Percentiles rank a stretch among this genome's conserved stretches.
phyloP scores from a whole-genome alignment of 2,888 invertebrate species.

The Oasisia sp. region DNA sequence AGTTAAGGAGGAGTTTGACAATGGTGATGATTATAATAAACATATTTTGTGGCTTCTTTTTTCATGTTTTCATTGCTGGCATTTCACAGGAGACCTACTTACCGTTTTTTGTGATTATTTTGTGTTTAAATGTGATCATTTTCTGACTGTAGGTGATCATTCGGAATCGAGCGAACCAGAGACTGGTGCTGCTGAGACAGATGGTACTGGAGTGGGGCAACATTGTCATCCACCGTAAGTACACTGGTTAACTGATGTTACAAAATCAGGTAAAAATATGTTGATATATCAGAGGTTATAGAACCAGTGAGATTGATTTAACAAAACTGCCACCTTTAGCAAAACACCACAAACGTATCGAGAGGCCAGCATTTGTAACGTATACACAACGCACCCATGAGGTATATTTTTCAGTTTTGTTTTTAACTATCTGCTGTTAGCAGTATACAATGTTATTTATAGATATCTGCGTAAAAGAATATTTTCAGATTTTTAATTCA shows the following conservation, averaged over 20 bases:
- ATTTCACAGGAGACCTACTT: background rate
- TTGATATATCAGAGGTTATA: too few species aligned
- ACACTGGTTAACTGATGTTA: too few species aligned
- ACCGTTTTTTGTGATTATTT: background rate
- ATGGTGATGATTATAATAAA: too few species aligned
- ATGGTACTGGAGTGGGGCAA: conserved; percentile 53
- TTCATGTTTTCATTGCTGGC: too few species aligned
- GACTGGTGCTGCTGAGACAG: conserved; percentile 48
- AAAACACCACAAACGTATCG: too few species aligned
- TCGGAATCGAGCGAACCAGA: conserved; percentile 51
- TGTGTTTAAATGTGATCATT: background rate
- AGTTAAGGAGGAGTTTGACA: too few species aligned
- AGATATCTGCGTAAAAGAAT: background rate
- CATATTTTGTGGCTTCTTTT: too few species aligned
- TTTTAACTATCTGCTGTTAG: background rate
- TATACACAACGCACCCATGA: background rate
- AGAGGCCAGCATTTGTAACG: background rate
- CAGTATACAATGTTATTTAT: background rate
- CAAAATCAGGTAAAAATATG: too few species aligned
- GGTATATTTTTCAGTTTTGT: background rate
- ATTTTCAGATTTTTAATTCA: background rate
- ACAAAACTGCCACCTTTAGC: too few species aligned
- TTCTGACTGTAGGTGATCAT: conserved; percentile 52
- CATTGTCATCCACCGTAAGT: conserved; percentile 27
- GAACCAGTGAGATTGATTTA: too few species aligned